phyloP scores from a whole-genome alignment of 2,888 invertebrate species.

The Tipula lateralis region DNA sequence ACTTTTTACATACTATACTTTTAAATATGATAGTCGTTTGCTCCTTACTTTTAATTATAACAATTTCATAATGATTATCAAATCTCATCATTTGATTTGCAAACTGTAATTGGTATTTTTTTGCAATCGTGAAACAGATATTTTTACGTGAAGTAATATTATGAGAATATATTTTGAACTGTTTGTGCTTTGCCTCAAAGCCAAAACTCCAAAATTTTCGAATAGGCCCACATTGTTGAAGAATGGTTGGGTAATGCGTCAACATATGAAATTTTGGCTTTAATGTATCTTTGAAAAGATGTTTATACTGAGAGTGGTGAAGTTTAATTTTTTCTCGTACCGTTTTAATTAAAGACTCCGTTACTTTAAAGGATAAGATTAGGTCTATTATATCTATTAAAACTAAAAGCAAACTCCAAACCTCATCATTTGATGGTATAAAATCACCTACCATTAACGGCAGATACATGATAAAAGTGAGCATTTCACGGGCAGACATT shows the following conservation, averaged over 20 bases:
- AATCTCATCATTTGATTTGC: background rate
- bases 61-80: background rate
- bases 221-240: background rate
- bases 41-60: background rate
- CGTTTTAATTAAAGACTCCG: background rate
- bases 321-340: background rate
- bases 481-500: background rate
- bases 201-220: slow-evolving; percentile 30
- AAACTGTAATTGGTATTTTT: slow-evolving; percentile 34
- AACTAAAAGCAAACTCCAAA: background rate
- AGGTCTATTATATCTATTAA: background rate
- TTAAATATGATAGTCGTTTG: background rate
- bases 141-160: background rate
- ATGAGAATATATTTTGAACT: background rate
- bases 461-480: background rate
- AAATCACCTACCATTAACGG: background rate
- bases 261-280: background rate
- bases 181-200: no score
- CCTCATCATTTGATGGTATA: background rate
- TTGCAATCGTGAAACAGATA: slow-evolving; percentile 32
- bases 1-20: background rate
- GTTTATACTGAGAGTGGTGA: background rate
- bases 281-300: background rate
- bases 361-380: background rate
- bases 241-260: background rate